phyloP scores from a whole-genome alignment of 1,140 invertebrate genomes.

The Micrasema minimum region DNA sequence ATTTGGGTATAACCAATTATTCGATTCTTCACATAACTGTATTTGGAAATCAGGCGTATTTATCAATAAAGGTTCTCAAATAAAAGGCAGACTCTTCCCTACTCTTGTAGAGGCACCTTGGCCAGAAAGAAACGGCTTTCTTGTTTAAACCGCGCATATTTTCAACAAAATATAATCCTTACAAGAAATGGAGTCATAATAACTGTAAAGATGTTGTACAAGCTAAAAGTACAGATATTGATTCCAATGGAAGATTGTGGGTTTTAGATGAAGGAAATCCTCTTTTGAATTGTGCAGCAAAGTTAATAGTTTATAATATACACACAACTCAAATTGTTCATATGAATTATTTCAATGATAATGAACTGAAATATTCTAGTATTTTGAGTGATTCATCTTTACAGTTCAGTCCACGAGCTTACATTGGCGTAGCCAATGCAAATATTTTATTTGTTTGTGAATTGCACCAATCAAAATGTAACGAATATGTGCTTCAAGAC shows the following conservation, averaged over 20 bases:
- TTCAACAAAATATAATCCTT: constrained; percentile 26
- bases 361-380: constrained; percentile 24
- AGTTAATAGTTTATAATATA: constrained; percentile 44
- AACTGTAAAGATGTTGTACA: constrained; percentile 43
- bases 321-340: constrained; percentile 27
- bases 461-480: constrained; percentile 28
- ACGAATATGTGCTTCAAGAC: constrained; percentile 28
- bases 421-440: constrained; percentile 44
- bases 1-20: constrained; percentile 42
- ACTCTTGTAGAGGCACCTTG: constrained; percentile 42
- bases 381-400: constrained; percentile 32
- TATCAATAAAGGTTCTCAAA: constrained; percentile 38
- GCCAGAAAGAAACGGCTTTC: constrained; percentile 32
- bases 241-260: constrained; percentile 46
- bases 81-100: constrained; percentile 14
- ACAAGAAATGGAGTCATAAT: neutral
- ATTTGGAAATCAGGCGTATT: constrained; percentile 44
- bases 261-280: constrained; percentile 45
- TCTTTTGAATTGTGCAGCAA: constrained; percentile 36
- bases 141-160: constrained; percentile 27
- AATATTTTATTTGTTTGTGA: constrained; percentile 40
- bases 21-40: constrained; percentile 35
- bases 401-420: constrained; percentile 28
- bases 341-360: constrained; percentile 24
- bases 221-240: constrained; percentile 42